Evolutionary conservation across 2,888 invertebrate species (phyloP).

Genomic region (Scelioninae gen. 1): DNA sequence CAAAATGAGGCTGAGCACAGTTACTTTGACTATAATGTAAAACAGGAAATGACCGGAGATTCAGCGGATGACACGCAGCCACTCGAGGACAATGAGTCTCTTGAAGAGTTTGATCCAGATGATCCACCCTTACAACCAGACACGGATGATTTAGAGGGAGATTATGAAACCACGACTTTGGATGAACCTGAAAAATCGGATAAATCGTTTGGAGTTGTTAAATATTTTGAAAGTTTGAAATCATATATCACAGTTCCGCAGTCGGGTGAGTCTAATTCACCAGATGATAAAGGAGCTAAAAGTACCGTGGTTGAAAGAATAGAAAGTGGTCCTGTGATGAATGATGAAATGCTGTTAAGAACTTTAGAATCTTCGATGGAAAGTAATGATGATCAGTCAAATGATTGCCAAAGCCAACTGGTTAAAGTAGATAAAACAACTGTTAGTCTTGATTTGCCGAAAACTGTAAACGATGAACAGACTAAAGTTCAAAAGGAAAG

Average conservation of each 20-base stretch:
- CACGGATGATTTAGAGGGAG: constrained; percentile 71
- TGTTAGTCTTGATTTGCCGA: constrained; percentile 4
- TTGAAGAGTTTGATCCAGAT: constrained; percentile 83
- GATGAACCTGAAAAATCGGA: constrained; percentile 32
- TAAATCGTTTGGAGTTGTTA: constrained; percentile 15
- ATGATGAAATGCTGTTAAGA: constrained; percentile 54
- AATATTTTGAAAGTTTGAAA: constrained; percentile 43
- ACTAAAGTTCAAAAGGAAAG: constrained; percentile 49
- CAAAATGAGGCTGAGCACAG: constrained; percentile 40
- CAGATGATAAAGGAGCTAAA: neutral
- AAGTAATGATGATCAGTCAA: constrained; percentile 53
- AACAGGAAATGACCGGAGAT: constrained; percentile 59
- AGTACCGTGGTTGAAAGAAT: neutral
- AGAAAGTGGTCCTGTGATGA: constrained; percentile 35
- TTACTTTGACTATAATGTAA: constrained; percentile 29
- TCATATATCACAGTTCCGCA: constrained; percentile 48
- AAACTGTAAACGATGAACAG: constrained; percentile 46
- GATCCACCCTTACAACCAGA: constrained; percentile 77
- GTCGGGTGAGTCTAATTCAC: neutral
- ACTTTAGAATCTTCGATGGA: constrained; percentile 59
- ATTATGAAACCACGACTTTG: too few relatives aligned
- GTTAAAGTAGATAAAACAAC: constrained; percentile 8
- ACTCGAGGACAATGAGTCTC: constrained; percentile 77
- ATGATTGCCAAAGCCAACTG: constrained; percentile 30
- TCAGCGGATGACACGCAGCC: neutral